Conservation (phyloP, 2,113 vertebrate genomes). For the Proteles cristata region DNA sequence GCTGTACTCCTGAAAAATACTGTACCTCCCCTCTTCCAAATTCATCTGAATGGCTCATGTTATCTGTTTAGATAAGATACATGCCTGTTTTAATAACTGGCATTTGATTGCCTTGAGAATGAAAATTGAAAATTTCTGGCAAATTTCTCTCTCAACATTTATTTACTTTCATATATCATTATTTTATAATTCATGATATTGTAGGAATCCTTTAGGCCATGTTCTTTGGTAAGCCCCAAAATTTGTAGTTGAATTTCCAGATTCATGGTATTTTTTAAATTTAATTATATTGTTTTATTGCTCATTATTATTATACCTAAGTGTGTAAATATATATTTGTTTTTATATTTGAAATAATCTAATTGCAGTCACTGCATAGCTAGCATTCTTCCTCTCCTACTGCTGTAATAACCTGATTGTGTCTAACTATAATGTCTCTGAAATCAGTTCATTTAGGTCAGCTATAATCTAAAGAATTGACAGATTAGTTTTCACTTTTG, state of each 20-base stretch:
- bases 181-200: conserved; percentile 29
- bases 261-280: background rate
- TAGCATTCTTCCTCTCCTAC: background rate
- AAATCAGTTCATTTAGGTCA: conserved; percentile 16
- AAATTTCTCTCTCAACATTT: conserved; percentile 13
- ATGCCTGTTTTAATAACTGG: background rate
- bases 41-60: conserved; percentile 48
- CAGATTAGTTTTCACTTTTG: conserved; percentile 26
- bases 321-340: conserved; percentile 7
- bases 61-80: conserved; percentile 7
- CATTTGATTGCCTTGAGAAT: conserved; percentile 52
- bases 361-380: background rate
- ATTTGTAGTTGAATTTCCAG: background rate
- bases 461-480: conserved; percentile 1
- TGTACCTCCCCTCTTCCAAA: background rate
- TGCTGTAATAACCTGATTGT: background rate
- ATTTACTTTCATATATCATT: background rate
- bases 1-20: background rate
- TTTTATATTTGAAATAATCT: conserved; percentile 34
- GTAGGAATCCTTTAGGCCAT: background rate
- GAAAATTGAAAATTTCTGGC: conserved; percentile 46
- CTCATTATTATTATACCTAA: conserved; percentile 15
- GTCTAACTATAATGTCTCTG: background rate
- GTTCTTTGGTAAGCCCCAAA: background rate
- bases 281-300: conserved; percentile 36